phyloP scores from a whole-genome alignment of 1,140 invertebrate genomes.

The Macrosteles quadrilineatus region DNA sequence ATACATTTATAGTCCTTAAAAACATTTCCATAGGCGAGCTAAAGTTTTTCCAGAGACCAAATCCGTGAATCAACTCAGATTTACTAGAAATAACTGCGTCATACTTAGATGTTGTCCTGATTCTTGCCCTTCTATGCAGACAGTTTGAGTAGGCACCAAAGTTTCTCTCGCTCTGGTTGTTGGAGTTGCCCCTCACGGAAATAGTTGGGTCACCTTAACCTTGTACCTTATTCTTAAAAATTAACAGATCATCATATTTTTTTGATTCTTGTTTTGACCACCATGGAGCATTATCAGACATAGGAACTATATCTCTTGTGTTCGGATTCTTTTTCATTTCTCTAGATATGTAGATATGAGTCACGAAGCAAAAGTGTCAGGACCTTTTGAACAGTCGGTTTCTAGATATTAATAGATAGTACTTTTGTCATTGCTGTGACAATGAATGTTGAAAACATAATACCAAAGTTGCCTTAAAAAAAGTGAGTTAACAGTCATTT shows the following conservation, averaged over 20 bases:
- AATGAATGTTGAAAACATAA: slow-evolving; percentile 33
- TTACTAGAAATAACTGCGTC: neutral
- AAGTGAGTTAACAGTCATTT: slow-evolving; percentile 25
- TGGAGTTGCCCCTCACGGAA: slow-evolving; percentile 21
- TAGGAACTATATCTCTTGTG: neutral
- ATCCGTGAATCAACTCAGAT: neutral
- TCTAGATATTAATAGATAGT: slow-evolving; percentile 29
- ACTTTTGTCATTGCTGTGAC: slow-evolving; percentile 16
- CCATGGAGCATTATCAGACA: slow-evolving; percentile 26
- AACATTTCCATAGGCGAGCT: neutral
- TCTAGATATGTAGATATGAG: neutral
- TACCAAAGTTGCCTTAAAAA: slow-evolving; percentile 33
- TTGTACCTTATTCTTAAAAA: neutral
- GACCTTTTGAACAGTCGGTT: slow-evolving; percentile 22
- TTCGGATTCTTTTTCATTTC: slow-evolving; percentile 1
- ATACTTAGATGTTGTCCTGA: neutral
- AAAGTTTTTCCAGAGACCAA: neutral
- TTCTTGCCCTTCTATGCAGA: neutral
- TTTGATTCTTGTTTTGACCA: slow-evolving; percentile 12
- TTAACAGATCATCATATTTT: neutral
- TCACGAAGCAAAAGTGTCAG: slow-evolving; percentile 19
- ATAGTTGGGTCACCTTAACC: slow-evolving; percentile 16
- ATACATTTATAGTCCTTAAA: neutral
- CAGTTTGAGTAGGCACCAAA: slow-evolving; percentile 5
- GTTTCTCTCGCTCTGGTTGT: slow-evolving; percentile 3